Conservation (phyloP, 2,797 vertebrate genomes). For the Hypotaenidia philippensis region DNA sequence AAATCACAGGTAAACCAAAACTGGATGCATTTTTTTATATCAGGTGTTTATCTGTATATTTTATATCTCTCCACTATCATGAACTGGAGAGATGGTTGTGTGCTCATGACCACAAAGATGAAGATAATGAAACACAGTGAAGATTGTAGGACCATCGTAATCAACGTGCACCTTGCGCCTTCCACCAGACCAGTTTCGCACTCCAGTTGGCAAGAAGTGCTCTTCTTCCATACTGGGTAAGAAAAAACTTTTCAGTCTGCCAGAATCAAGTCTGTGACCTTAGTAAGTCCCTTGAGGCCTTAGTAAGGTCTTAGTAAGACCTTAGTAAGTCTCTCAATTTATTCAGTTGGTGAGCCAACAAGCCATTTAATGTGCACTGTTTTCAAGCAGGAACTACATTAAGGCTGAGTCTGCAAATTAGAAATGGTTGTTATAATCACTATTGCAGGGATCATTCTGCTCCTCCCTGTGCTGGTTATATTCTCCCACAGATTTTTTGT, state of each 20-base stretch:
- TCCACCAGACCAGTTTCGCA: not conserved
- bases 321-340: not conserved
- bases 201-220: not conserved
- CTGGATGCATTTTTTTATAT: not conserved
- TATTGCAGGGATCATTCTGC: not conserved
- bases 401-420: not conserved
- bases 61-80: not conserved
- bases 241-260: not conserved
- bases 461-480: not conserved
- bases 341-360: not conserved
- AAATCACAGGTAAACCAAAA: not conserved
- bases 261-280: not conserved
- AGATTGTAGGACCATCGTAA: not conserved
- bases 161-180: fast-evolving
- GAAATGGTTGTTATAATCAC: not conserved
- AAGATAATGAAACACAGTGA: not conserved
- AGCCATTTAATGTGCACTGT: not conserved
- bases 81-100: not conserved
- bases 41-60: not conserved
- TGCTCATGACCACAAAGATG: not conserved
- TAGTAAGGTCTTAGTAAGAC: not conserved
- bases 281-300: not conserved
- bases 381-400: not conserved
- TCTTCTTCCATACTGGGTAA: not conserved
- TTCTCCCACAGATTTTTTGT: not conserved